A percentile compares a stretch with the other conserved stretches of the same genome.
Evolutionary conservation across 2,113 vertebrate genomes (phyloP).

Genomic region (Lophotis ruficrista): DNA sequence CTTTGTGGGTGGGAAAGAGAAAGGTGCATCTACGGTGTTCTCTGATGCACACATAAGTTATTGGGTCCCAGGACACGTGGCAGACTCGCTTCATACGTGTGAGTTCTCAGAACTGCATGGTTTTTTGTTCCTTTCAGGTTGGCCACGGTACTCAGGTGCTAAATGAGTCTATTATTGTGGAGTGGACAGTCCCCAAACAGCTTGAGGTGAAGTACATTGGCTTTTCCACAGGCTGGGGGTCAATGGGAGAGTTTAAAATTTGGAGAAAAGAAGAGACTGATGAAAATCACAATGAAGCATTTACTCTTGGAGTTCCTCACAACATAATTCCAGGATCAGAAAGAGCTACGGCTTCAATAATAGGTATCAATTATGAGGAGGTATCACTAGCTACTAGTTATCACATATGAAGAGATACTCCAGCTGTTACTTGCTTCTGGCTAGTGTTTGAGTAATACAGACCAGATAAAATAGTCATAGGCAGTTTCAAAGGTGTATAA

Average conservation of each 20-base stretch:
- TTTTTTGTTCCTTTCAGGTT: conserved; percentile 76
- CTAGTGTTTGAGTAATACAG: not conserved
- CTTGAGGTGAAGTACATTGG: conserved; percentile 89
- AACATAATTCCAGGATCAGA: conserved; percentile 92
- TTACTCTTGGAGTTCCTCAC: conserved; percentile 90
- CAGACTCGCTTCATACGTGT: not conserved
- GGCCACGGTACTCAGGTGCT: conserved; percentile 84
- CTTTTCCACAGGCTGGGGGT: conserved; percentile 96
- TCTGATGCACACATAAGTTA: not conserved
- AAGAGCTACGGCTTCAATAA: conserved; percentile 88
- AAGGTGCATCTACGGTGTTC: rapidly evolving
- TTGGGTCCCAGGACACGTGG: not conserved
- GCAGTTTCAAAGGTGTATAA: not conserved
- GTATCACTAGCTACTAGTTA: conserved; percentile 48
- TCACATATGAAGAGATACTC: not conserved
- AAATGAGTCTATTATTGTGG: conserved; percentile 86
- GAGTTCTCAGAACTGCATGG: not conserved
- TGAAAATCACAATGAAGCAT: conserved; percentile 95
- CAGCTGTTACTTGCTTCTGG: conserved; percentile 8
- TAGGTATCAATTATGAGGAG: conserved; percentile 76
- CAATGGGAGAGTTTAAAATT: conserved; percentile 92
- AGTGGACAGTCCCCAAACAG: conserved; percentile 79
- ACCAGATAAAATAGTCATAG: not conserved
- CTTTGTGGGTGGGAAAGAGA: not conserved
- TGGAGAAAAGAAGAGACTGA: conserved; percentile 93